These are phyloP conservation scores for Caenorhabditis sulstoni DNA, from an alignment of 2,888 invertebrate genomes.

Conservation along the genomic window DNA sequence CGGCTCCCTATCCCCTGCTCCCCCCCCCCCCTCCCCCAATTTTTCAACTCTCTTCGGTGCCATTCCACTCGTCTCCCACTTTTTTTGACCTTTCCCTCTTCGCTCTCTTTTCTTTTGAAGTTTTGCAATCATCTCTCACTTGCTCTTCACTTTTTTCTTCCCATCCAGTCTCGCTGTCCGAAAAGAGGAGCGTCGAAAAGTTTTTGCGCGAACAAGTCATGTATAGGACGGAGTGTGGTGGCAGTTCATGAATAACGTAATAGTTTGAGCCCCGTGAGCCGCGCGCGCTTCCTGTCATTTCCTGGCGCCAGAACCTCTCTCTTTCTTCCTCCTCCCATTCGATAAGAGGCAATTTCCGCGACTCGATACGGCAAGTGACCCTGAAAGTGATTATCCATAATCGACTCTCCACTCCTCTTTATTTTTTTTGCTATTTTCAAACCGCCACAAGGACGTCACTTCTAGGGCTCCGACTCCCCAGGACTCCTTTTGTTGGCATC, in stretches of 20 bases:
- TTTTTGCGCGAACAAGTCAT: slow-evolving; percentile 1
- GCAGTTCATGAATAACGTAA: slow-evolving; percentile 22
- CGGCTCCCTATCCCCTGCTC: neutral
- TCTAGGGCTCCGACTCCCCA: too few species aligned
- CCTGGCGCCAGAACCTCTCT: neutral
- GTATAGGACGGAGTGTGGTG: neutral
- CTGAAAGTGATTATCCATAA: too few species aligned
- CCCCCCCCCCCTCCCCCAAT: neutral
- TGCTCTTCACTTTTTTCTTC: neutral
- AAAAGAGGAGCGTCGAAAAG: too few species aligned
- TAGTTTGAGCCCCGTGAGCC: neutral
- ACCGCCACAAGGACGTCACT: neutral
- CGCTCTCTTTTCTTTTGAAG: too few species aligned
- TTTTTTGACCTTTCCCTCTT: neutral
- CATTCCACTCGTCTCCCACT: neutral
- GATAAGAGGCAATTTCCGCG: neutral
- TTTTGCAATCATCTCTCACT: neutral
- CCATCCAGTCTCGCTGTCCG: too few species aligned
- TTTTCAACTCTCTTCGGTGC: neutral
- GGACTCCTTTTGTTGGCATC: too few species aligned
- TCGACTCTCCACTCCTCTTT: neutral
- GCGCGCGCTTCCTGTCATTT: slow-evolving; percentile 1
- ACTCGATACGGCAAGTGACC: neutral
- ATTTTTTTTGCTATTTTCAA: neutral
- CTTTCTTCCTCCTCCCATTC: neutral